These are phyloP conservation scores for Motacilla alba DNA, from an alignment of 2,113 vertebrate genomes.

Conservation along the genomic window DNA sequence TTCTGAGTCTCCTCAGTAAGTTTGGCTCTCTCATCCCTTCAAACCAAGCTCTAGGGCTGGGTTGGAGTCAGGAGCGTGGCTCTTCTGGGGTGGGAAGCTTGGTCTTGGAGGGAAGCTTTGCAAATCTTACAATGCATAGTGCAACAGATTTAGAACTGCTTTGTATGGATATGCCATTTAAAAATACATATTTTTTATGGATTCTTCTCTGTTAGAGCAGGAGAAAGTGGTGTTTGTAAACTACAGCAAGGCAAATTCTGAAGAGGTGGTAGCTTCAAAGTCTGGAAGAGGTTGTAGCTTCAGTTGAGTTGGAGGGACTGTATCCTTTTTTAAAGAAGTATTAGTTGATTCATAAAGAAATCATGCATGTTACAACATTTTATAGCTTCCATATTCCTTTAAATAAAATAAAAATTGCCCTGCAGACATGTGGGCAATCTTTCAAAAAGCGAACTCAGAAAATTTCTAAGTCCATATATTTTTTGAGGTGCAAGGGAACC, in stretches of 20 bases:
- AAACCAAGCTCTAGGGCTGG: rapidly evolving
- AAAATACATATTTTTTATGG: rapidly evolving
- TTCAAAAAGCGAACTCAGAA: background rate
- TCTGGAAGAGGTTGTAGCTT: background rate
- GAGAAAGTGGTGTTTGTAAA: background rate
- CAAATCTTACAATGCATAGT: background rate
- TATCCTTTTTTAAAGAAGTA: background rate
- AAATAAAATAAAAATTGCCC: too few species aligned
- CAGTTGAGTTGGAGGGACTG: background rate
- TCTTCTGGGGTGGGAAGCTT: background rate
- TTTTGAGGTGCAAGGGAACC: background rate
- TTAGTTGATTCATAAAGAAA: background rate
- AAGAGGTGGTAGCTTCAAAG: background rate
- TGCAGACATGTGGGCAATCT: background rate
- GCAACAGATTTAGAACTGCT: background rate
- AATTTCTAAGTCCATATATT: rapidly evolving
- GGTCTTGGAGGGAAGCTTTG: background rate
- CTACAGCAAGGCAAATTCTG: background rate
- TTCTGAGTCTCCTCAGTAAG: background rate
- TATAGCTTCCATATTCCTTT: background rate
- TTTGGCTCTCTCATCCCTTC: background rate
- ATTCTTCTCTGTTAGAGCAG: background rate
- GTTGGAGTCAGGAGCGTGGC: rapidly evolving
- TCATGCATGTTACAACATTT: rapidly evolving
- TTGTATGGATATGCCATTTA: background rate